phyloP scores from a whole-genome alignment of 2,797 vertebrate species.

The Sebastes flavidus region DNA sequence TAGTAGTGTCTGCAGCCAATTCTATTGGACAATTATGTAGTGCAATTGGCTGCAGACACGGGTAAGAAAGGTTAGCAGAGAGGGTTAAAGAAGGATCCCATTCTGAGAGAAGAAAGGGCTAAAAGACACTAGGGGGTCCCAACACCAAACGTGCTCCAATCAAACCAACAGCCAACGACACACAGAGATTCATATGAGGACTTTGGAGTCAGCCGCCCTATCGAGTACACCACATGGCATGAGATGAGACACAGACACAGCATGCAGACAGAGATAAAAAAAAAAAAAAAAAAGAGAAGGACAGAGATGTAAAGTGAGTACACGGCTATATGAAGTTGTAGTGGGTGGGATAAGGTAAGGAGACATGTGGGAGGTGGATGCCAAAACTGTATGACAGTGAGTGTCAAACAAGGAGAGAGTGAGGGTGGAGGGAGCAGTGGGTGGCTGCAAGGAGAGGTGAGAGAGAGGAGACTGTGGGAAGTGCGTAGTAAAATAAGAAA shows the following conservation, averaged over 20 bases:
- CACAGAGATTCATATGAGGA: constrained; percentile 68
- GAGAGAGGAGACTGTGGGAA: constrained; percentile 25
- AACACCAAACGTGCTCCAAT: constrained; percentile 5
- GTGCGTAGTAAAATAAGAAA: constrained; percentile 17
- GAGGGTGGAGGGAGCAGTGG: constrained; percentile 52
- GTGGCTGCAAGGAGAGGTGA: constrained; percentile 50
- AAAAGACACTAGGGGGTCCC: neutral
- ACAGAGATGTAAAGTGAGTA: constrained; percentile 62
- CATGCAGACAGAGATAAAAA: constrained; percentile 46
- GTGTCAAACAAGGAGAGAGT: constrained; percentile 67
- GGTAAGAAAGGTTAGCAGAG: constrained; percentile 12
- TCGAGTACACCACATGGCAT: constrained; percentile 43
- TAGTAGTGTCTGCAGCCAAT: neutral
- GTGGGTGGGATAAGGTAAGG: constrained; percentile 30
- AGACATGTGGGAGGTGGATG: constrained; percentile 51
- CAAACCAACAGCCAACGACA: constrained; percentile 42
- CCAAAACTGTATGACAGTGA: constrained; percentile 57
- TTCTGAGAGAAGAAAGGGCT: constrained; percentile 1
- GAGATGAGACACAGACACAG: constrained; percentile 65
- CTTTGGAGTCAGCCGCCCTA: constrained; percentile 77
- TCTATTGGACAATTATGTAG: neutral
- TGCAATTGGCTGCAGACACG: neutral
- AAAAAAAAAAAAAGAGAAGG: constrained; percentile 38
- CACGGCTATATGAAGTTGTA: constrained; percentile 46
- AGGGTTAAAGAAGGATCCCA: neutral